A percentile compares a stretch with the other conserved stretches of the same genome.
Evolutionary conservation across 2,113 vertebrate genomes (phyloP).

Genomic region (Heptranchias perlo): DNA sequence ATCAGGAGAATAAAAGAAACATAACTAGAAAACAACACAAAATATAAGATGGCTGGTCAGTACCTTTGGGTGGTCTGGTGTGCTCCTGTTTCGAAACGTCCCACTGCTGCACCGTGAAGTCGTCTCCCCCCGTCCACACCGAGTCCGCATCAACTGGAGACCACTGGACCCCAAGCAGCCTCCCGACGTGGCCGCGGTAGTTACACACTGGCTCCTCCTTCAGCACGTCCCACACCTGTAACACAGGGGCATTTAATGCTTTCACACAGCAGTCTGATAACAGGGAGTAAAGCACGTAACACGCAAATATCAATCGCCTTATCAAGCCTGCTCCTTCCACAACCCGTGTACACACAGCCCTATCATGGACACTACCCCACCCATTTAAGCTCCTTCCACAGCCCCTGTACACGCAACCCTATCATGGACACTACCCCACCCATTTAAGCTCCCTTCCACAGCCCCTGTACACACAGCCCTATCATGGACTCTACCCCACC

Average conservation of each 20-base stretch:
- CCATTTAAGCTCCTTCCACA: too few relatives aligned
- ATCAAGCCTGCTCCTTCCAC: not conserved
- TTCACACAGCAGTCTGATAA: not conserved
- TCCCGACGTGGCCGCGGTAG: constrained; percentile 81
- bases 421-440: too few relatives aligned
- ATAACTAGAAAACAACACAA: not conserved
- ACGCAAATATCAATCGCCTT: fast-evolving
- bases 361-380: not conserved
- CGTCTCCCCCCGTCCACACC: constrained; percentile 87
- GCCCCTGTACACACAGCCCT: not conserved
- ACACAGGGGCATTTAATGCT: not conserved
- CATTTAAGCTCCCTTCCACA: too few relatives aligned
- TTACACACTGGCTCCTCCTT: constrained; percentile 77
- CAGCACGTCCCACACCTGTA: constrained; percentile 86
- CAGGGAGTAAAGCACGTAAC: not conserved
- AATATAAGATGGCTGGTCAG: constrained; percentile 27
- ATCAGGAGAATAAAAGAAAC: not conserved
- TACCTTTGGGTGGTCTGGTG: constrained; percentile 79
- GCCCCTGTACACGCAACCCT: too few relatives aligned
- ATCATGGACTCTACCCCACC: not conserved
- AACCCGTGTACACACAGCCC: not conserved
- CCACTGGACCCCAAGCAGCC: constrained; percentile 82
- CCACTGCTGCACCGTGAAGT: constrained; percentile 90
- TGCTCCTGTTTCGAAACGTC: constrained; percentile 74
- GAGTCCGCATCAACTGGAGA: constrained; percentile 77